Evolutionary conservation across 2,113 vertebrate species (phyloP).

Genomic region (Urocolius indicus): DNA sequence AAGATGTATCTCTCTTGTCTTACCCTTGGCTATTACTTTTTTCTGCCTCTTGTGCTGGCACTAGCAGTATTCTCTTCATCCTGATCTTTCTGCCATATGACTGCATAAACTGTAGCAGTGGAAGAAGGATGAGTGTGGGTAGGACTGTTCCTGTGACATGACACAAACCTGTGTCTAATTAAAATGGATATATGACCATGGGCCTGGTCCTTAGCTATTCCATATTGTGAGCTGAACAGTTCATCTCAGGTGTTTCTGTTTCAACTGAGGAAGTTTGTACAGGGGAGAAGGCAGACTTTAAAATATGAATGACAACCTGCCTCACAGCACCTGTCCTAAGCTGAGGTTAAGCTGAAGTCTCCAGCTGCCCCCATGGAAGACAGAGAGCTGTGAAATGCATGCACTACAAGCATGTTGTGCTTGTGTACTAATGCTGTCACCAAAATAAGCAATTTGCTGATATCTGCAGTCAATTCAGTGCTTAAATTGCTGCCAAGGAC

Average conservation of each 20-base stretch:
- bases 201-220: not conserved
- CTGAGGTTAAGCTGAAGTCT: not conserved
- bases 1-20: not conserved
- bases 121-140: not conserved
- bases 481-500: not conserved
- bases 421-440: not conserved
- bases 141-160: not conserved
- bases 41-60: not conserved
- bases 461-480: not conserved
- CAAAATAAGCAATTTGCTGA: not conserved
- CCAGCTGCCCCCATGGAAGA: not conserved
- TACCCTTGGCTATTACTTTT: not conserved
- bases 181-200: not conserved
- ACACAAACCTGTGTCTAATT: not conserved
- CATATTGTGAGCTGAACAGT: not conserved
- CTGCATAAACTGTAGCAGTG: not conserved
- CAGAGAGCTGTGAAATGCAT: not conserved
- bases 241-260: not conserved
- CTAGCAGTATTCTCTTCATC: not conserved
- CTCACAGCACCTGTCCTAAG: not conserved
- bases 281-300: not conserved
- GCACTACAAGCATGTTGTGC: not conserved
- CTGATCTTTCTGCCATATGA: not conserved
- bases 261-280: not conserved
- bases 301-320: not conserved